These are phyloP conservation scores for Emydocephalus ijimae DNA, from an alignment of 2,113 vertebrate species.

Conservation along the genomic window DNA sequence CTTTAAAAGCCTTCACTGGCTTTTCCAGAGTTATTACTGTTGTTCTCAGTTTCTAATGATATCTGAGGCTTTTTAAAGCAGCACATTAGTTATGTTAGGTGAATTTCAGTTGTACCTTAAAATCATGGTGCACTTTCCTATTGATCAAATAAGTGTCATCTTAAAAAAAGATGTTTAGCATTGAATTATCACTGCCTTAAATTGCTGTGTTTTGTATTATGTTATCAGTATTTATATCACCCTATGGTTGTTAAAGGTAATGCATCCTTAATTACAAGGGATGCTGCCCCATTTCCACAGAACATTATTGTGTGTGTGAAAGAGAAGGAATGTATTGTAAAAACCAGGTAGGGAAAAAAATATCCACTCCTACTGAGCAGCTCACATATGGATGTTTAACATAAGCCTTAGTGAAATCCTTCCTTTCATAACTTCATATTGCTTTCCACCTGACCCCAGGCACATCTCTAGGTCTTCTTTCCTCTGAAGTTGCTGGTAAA, in stretches of 20 bases:
- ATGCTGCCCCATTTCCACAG: background rate
- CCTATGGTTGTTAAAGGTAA: conserved; percentile 53
- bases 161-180: conserved; percentile 57
- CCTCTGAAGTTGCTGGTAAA: background rate
- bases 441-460: background rate
- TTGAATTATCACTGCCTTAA: conserved; percentile 74
- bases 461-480: background rate
- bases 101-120: conserved; percentile 54
- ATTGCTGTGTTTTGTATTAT: conserved; percentile 60
- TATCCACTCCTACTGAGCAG: background rate
- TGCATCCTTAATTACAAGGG: conserved; percentile 12
- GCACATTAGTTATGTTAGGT: background rate
- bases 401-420: background rate
- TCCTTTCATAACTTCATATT: background rate
- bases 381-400: background rate
- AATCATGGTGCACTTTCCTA: conserved; percentile 62
- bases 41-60: conserved; percentile 26
- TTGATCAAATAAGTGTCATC: conserved; percentile 50
- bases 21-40: conserved; percentile 42
- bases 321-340: background rate
- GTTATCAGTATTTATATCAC: conserved; percentile 67
- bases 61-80: conserved; percentile 31
- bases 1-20: conserved; percentile 29
- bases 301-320: background rate
- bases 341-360: background rate